phyloP scores from a whole-genome alignment of 2,113 vertebrate genomes.

The Bos taurus region DNA sequence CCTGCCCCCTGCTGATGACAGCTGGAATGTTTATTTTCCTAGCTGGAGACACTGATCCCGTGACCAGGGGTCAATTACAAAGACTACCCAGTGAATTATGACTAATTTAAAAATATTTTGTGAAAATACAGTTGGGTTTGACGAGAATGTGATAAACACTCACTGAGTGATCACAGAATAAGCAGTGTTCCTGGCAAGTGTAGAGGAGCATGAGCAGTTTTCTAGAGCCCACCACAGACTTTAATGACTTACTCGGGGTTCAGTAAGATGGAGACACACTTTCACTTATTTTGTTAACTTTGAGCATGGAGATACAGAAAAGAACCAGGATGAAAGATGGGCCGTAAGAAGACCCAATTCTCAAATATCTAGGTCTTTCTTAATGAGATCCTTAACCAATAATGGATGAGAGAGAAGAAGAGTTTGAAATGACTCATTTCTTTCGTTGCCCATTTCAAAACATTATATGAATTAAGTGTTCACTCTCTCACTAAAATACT shows the following conservation, averaged over 20 bases:
- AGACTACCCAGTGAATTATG: neutral
- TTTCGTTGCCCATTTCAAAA: neutral
- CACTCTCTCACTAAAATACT: neutral
- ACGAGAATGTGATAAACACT: neutral
- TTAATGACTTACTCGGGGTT: neutral
- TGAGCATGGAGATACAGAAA: neutral
- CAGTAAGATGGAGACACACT: fast-evolving
- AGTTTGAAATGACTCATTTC: neutral
- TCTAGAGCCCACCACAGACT: fast-evolving
- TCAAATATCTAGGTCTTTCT: neutral
- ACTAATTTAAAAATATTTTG: neutral
- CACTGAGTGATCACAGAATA: neutral
- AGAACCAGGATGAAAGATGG: neutral
- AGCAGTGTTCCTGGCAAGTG: neutral
- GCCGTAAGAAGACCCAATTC: fast-evolving
- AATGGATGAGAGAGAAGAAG: no score
- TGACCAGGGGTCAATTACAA: neutral
- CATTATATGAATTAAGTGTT: fast-evolving
- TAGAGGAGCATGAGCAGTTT: neutral
- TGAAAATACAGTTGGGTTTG: neutral
- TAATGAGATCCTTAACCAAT: neutral
- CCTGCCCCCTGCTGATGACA: neutral
- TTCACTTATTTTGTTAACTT: neutral
- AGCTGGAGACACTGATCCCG: neutral
- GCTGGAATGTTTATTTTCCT: constrained; percentile 2